Evolutionary conservation across 2,113 vertebrate species (phyloP), one percentile per base, ranked within the genome.

Genomic region (Phrynocephalus versicolor): DNA sequence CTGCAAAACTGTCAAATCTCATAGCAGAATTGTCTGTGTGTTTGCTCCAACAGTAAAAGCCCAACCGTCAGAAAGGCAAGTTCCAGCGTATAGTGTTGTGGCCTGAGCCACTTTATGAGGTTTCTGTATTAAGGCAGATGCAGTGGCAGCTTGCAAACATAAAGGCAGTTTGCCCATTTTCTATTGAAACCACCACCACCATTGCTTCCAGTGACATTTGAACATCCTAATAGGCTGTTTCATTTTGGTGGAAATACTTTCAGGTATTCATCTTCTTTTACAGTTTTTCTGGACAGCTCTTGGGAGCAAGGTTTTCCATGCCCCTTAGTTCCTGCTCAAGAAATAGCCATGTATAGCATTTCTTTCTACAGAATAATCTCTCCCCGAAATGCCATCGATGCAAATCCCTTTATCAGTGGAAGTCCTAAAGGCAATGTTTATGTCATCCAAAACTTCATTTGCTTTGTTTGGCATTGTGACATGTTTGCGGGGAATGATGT

Each of bases 81-180:
- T 45, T 76, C 74, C 27, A 45, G 72, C 14, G 21, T 25, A 6
- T 45, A 41, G 2, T 7, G 55, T n/a, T 18, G 30, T 58, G 79
- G 82, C 89, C 85, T 89, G 79, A 89, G 87, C 85, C 71, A 37
- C 60, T 91, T 88, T 85, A 88, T 65, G 80, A 75, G 86, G 67
- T 76, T 51, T 88, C 90, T 88, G 81, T 87, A 67, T 67, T 83
- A 84, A 77, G 81, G 82, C 71, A 92, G 92, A 79, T 88, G 1
- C 41, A 62, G 41, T 21, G 89, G 90, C 87, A 82, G 67, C 85
- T 88, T 85, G 85, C 83, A 89, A 91, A 84, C 79, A 30, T 51
- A n/a, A 6, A 25, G 25, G 76, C 86, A 72, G 87, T 92, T 87
- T 88, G 70, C 19, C 35, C 45, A 51, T 51, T 51, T 51, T 10